Percentiles rank a stretch among this genome's conserved stretches.
Evolutionary conservation across 1,140 invertebrate genomes (phyloP).

Genomic region (Nomia melanderi): DNA sequence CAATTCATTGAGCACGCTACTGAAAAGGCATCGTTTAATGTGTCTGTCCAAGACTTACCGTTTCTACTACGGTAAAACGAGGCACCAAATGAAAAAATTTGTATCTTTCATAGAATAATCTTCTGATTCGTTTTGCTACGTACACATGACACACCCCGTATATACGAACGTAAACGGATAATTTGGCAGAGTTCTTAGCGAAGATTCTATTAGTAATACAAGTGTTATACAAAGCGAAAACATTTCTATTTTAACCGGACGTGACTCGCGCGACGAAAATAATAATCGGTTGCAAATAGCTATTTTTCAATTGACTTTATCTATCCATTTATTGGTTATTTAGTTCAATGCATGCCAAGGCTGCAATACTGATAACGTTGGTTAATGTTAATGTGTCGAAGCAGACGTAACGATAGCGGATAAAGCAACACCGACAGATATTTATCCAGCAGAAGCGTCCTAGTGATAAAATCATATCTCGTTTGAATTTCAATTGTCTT

Average conservation of each 20-base stretch:
- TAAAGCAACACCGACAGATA: neutral
- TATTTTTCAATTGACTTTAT: slow-evolving; percentile 12
- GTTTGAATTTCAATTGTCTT: neutral
- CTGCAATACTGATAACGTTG: neutral
- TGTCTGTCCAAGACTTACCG: no score
- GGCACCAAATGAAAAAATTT: no score
- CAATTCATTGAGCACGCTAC: no score
- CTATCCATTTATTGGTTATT: neutral
- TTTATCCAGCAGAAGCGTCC: neutral
- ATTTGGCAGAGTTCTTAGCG: no score
- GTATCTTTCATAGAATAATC: no score
- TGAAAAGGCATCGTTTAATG: no score
- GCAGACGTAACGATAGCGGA: neutral
- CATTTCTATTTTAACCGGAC: neutral
- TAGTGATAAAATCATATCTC: slow-evolving; percentile 1
- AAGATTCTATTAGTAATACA: no score
- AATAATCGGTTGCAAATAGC: neutral
- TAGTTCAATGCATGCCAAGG: slow-evolving; percentile 6
- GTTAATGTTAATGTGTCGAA: neutral
- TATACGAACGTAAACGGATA: no score
- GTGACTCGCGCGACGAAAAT: neutral
- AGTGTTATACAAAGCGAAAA: neutral
- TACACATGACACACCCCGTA: no score
- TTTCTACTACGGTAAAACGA: no score
- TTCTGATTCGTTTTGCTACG: no score